A percentile compares a stretch with the other conserved stretches of the same genome.
phyloP scores from a whole-genome alignment of 2,888 invertebrate genomes.

The Epinotia ramella region DNA sequence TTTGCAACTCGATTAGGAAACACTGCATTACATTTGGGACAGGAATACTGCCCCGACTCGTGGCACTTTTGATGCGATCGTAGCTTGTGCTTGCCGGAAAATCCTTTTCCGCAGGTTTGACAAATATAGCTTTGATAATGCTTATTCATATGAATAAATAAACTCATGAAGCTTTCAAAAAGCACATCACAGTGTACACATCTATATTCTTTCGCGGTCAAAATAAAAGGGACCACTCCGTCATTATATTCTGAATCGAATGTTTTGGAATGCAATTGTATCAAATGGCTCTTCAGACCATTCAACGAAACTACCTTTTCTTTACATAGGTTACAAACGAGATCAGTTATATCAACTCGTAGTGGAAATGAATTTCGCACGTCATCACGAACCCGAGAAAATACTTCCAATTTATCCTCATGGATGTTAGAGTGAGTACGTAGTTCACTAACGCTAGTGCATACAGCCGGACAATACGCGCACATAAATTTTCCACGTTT shows the following conservation, averaged over 20 bases:
- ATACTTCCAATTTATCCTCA: slow-evolving; percentile 59
- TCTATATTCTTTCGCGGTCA: slow-evolving; percentile 61
- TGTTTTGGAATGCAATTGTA: slow-evolving; percentile 55
- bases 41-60: slow-evolving; percentile 67
- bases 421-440: slow-evolving; percentile 61
- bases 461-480: slow-evolving; percentile 64
- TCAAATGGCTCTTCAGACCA: slow-evolving; percentile 63
- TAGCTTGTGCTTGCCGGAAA: slow-evolving; percentile 71
- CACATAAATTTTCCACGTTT: slow-evolving; percentile 71
- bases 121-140: slow-evolving; percentile 77
- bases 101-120: slow-evolving; percentile 77
- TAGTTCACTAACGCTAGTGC: slow-evolving; percentile 57
- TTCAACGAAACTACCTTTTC: slow-evolving; percentile 52
- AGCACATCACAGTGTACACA: slow-evolving; percentile 62
- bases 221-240: slow-evolving; percentile 67
- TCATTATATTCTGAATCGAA: slow-evolving; percentile 58
- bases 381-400: slow-evolving; percentile 55
- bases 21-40: slow-evolving; percentile 71
- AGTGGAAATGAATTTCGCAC: slow-evolving; percentile 65
- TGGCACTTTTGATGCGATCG: slow-evolving; percentile 72
- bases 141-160: slow-evolving; percentile 73
- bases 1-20: slow-evolving; percentile 63
- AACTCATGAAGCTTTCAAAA: slow-evolving; percentile 62
- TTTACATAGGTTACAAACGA: slow-evolving; percentile 62
- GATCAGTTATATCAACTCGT: slow-evolving; percentile 66